Conservation (phyloP, 2,113 vertebrate genomes). For the Camelus dromedarius region DNA sequence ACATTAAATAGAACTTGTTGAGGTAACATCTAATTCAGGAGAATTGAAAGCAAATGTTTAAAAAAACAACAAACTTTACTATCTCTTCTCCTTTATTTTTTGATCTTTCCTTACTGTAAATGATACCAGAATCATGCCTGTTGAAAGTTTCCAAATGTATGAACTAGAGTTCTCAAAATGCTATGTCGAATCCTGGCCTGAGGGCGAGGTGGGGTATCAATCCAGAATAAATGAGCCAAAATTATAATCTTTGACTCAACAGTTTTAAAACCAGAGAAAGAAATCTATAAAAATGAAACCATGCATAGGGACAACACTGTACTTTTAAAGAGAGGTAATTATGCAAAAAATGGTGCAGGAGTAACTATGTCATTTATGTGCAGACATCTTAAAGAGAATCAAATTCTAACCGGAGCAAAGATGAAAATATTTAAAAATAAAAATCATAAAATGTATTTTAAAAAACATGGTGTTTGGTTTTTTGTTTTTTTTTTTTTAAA, state of each 20-base stretch:
- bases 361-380: not conserved
- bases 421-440: not conserved
- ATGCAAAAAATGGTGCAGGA: not conserved
- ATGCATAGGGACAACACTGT: not conserved
- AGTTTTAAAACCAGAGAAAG: constrained; percentile 47
- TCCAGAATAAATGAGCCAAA: constrained; percentile 3
- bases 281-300: constrained; percentile 20
- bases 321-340: constrained; percentile 62
- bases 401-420: constrained; percentile 13
- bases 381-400: not conserved
- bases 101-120: not conserved
- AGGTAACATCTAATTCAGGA: not conserved
- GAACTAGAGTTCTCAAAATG: constrained; percentile 18
- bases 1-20: not conserved
- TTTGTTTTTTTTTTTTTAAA: not conserved
- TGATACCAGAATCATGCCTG: not conserved
- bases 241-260: constrained; percentile 21
- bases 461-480: not conserved
- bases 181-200: not conserved
- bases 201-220: not conserved
- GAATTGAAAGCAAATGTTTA: not conserved
- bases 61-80: not conserved
- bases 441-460: constrained; percentile 6
- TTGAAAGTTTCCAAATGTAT: not conserved
- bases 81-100: not conserved